These are phyloP conservation scores for Serripes groenlandicus DNA, from an alignment of 2,888 invertebrate species.

Conservation along the genomic window DNA sequence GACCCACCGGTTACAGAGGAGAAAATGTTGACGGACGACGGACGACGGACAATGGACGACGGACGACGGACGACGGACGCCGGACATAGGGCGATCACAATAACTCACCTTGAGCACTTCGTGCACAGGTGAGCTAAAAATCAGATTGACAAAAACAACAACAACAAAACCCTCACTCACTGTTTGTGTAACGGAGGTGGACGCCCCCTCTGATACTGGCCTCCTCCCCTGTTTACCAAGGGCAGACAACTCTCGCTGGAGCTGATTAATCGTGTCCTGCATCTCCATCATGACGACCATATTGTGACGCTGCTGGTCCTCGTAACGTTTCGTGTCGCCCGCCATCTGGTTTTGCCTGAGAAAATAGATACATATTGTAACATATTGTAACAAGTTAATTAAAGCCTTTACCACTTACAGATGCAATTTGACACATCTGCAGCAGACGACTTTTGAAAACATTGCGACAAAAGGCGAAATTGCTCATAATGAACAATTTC, in stretches of 20 bases:
- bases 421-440: too few species aligned
- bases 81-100: too few species aligned
- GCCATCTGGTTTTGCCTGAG: conserved; percentile 76
- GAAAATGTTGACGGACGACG: too few species aligned
- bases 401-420: too few species aligned
- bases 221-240: conserved; percentile 70
- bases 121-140: too few species aligned
- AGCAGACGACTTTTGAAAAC: background rate
- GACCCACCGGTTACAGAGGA: too few species aligned
- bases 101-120: too few species aligned
- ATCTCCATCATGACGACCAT: conserved; percentile 85
- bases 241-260: conserved; percentile 82
- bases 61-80: too few species aligned
- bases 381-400: background rate
- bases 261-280: conserved; percentile 85
- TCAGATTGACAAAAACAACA: too few species aligned
- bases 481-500: background rate
- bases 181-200: conserved; percentile 29
- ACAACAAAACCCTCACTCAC: background rate
- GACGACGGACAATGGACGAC: too few species aligned
- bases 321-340: conserved; percentile 78
- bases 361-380: background rate
- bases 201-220: conserved; percentile 60
- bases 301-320: conserved; percentile 83
- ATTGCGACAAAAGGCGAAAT: background rate